Percentiles rank a stretch among this genome's conserved stretches.
These are phyloP conservation scores for Tetraneura akinire DNA, from an alignment of 1,140 invertebrate genomes.

Conservation along the genomic window DNA sequence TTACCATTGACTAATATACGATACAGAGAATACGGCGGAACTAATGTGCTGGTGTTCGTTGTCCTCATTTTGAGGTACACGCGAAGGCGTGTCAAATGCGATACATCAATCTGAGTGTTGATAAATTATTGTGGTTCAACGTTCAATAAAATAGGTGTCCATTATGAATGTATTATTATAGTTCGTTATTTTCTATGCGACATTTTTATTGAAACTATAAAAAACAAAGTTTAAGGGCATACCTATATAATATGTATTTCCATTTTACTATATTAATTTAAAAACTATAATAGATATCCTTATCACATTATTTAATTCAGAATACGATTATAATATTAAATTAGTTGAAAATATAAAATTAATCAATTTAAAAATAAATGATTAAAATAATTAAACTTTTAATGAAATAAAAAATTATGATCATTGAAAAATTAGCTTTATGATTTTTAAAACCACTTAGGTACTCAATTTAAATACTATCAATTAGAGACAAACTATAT, in stretches of 20 bases:
- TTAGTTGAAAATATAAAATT: too few species aligned
- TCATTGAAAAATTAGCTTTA: too few species aligned
- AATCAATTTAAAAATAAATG: too few species aligned
- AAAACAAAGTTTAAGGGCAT: conserved; percentile 7
- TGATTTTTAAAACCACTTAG: too few species aligned
- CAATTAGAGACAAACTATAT: too few species aligned
- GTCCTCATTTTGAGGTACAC: not conserved
- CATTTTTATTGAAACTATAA: not conserved
- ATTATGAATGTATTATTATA: conserved; percentile 30
- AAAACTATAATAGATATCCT: too few species aligned
- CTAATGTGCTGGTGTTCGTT: conserved; percentile 47
- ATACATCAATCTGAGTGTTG: conserved; percentile 43
- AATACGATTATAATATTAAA: not conserved
- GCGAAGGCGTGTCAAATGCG: conserved; percentile 47
- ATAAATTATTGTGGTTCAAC: conserved; percentile 50
- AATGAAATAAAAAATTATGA: not conserved
- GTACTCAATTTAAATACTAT: too few species aligned
- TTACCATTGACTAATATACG: not conserved
- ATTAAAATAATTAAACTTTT: not conserved
- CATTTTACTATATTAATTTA: too few species aligned
- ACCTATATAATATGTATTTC: not conserved
- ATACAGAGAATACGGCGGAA: not conserved
- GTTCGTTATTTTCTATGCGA: conserved; percentile 30
- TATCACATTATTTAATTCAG: not conserved
- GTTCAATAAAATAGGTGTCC: conserved; percentile 46